A percentile compares a stretch with the other conserved stretches of the same genome.
phyloP scores from a whole-genome alignment of 2,797 vertebrate genomes.

The Emydoidea blandingii region DNA sequence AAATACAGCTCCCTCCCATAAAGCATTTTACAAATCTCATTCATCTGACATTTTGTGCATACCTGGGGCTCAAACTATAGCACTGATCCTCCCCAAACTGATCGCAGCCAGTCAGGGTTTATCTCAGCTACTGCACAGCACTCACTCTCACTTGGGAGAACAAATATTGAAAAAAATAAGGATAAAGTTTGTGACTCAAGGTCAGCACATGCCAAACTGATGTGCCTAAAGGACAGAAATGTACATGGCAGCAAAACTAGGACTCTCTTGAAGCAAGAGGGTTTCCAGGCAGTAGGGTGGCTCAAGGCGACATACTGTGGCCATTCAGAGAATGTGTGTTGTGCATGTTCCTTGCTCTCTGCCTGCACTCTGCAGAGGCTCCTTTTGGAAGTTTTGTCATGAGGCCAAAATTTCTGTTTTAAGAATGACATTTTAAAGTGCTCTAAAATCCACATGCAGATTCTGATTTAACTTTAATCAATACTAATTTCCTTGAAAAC shows the following conservation, averaged over 20 bases:
- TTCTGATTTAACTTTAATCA: background rate
- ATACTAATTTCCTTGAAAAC: background rate
- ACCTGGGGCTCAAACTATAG: background rate
- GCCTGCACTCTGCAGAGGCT: background rate
- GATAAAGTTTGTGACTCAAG: background rate
- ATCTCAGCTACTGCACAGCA: constrained; percentile 18
- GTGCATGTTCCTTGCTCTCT: background rate
- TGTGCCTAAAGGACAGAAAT: background rate
- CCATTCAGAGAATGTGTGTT: background rate
- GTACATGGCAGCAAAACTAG: rapidly evolving
- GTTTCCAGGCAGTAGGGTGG: background rate
- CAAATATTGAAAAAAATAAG: constrained; percentile 27
- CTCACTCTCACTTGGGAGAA: background rate
- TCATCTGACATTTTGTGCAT: constrained; percentile 36
- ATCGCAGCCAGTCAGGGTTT: constrained; percentile 4
- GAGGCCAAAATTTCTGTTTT: too few relatives aligned
- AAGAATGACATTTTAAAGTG: background rate
- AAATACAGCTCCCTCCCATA: constrained; percentile 21
- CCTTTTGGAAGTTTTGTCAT: background rate
- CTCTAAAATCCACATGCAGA: background rate
- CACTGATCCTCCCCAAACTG: constrained; percentile 9
- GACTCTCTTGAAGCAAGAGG: background rate
- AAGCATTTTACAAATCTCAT: constrained; percentile 39
- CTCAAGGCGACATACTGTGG: background rate
- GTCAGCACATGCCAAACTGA: background rate